Evolutionary conservation across 1,140 invertebrate species (phyloP), one percentile per base, ranked within the genome.

Genomic region (Dinoponera quadriceps): DNA sequence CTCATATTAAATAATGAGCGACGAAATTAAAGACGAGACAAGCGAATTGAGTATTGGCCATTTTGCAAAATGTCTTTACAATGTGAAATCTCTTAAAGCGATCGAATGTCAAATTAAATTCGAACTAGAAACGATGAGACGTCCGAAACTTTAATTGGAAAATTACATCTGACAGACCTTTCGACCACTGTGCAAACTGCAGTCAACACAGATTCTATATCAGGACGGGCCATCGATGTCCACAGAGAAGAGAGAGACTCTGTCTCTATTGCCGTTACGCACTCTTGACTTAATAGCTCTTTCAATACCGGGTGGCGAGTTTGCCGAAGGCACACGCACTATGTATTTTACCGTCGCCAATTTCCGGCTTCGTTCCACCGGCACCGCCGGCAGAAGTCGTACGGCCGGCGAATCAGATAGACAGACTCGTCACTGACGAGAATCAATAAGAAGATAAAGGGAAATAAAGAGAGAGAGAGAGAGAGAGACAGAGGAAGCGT

Each of bases 281-380:
- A 80, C 54, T 55, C 75, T 80, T 71, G 75, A 71, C 75, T 80
- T 71, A 71, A 80, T 80, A 80, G 75, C 51, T 80, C 75, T 71
- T 80, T 71, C 75, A 80, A 80, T 57, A 80, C 33, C 75, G 14
- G 71, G 65, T n/a, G 22, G 25, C 65, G 65, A 80, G 75, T 80
- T 80, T 80, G 65, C 65, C 65, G 33, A 80, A 69, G 63, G 75
- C 44, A 65, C 51, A 80, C 65, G 65, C 38, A n/a, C n/a, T n/a
- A n/a, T 80, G 75, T 80, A 80, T 80, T 80, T 80, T 65, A 80
- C 33, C 65, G 65, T 80, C 75, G 75, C 51, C 75, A 80, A 80
- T 80, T 80, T 80, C 75, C 75, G 75, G 75, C 54, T 57, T 25
- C 75, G 22, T 71, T 71, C 65, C 69, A 71, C 69, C n/a, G 25